Base-by-base conservation (phyloP, 2,113 vertebrate species). In the Phocoena phocoena region DNA sequence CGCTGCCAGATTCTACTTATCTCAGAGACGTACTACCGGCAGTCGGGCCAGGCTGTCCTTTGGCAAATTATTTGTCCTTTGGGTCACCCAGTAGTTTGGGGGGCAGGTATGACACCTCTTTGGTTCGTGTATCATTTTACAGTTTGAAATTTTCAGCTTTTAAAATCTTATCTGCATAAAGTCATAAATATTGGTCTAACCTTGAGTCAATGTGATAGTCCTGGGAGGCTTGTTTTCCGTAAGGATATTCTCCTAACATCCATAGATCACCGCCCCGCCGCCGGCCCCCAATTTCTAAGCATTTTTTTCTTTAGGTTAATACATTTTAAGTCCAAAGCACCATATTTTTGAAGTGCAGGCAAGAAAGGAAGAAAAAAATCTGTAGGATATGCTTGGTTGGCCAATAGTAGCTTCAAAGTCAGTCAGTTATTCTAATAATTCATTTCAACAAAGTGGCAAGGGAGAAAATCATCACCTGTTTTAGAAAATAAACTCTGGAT, bases 71-170 rank as follows among this genome's bases (percentile, higher is more conserved):
- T 87, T 36, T 90, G 82, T 41, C 67, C 62, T 88, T 95, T 73
- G 73, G 73, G 62, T 86, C 79, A 79, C 53, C 53, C 28, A 31
- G 44, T 81, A 70, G 90, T 47, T 91, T 97, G 95, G 38, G 96
- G n/a, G 93, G 68, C 79, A 71, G 60, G 26, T 90, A 28, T 76
- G 47, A 62, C 88, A 77, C 55, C 55, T 76, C 50, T 85, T 73
- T 67, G 82, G 58, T 87, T 93, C 86, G 33, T 65, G 70, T 38
- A 65, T 55, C 68, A 55, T 53, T 74, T 97, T 50, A 41, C 82
- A 93, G 63, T 68, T 90, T 63, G 71, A 88, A 53, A 33, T 94
- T 94, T 97, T 91, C 80, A 67, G n/a, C 50, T 71, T 73, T 95
- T 62, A 53, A 96, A 92, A 76, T 89, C 60, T 90, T 91, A 50